Evolutionary conservation across 2,113 vertebrate genomes (phyloP), one percentile per base, ranked within the genome.

Genomic region (Lycaon pictus): DNA sequence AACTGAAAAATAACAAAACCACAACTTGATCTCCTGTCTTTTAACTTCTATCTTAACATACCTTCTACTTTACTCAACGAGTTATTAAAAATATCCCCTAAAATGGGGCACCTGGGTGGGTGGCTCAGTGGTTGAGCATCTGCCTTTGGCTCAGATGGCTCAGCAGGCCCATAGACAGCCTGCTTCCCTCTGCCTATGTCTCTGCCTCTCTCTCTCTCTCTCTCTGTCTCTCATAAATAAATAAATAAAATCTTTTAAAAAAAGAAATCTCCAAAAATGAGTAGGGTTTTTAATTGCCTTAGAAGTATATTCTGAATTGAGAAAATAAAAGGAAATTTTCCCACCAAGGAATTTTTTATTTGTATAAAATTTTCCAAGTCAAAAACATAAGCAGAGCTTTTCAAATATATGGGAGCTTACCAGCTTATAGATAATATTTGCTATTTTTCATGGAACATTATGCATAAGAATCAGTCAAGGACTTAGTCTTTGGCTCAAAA

Each of bases 1-100:
- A 67, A n/a, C 43, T 85, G 35, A 96, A 69, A n/a, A 82, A 16
- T 56, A 92, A 60, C 19, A 96, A 88, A 96, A 69, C 19, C 27
- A 51, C 43, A 88, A 27, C 29, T 53, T 88, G 11, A 81, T 85
- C 58, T 88, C 11, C 17, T 35, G 15, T 87, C 32, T 65, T 48
- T 88, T 85, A 25, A 71, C 25, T 83, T 92, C 53, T 63, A 62
- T 29, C 65, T 84, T 88, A 23, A 16, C 27, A 22, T 72, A 60
- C 5, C 96, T 88, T 81, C 63, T 8, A 60, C 12, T 62, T 74
- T 67, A 19, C 56, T 84, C 63, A 92, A 7, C 25, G 23, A 2
- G n/a, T 76, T 69, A 80, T 74, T 92, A 60, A 95, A 94, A 96
- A 65, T 90, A 90, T 51, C 43, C 56, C 43, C 43, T 43, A 7